Evolutionary conservation across 2,113 vertebrate genomes (phyloP).

Genomic region (Aleadryas rufinucha): DNA sequence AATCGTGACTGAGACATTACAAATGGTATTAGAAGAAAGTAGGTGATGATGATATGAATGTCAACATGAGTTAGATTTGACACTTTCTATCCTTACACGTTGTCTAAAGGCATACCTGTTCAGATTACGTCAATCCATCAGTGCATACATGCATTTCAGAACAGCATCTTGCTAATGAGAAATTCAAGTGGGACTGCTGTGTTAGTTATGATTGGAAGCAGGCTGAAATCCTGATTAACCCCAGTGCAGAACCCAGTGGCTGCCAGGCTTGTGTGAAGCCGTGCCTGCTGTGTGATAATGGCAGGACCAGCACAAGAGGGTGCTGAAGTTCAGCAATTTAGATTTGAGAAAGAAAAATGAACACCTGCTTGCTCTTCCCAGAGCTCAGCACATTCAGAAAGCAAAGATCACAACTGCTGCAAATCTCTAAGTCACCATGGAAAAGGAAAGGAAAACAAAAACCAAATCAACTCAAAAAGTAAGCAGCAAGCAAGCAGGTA

Average conservation of each 20-base stretch:
- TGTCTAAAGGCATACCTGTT: not conserved
- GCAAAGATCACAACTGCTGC: not conserved
- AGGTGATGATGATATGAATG: not conserved
- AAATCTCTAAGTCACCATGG: not conserved
- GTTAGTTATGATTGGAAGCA: not conserved
- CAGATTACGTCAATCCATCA: not conserved
- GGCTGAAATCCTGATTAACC: not conserved
- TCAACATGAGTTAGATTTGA: not conserved
- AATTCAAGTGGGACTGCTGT: not conserved
- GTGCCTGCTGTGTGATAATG: not conserved
- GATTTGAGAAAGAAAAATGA: not conserved
- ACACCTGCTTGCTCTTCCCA: not conserved
- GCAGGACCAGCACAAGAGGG: not conserved
- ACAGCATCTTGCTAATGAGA: not conserved
- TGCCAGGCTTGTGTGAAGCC: not conserved
- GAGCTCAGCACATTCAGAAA: not conserved
- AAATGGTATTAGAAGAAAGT: not conserved
- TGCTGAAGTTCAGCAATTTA: not conserved
- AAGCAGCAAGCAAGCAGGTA: not conserved
- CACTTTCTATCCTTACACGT: not conserved
- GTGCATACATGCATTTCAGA: not conserved
- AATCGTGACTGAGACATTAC: not conserved
- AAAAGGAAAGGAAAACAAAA: not conserved
- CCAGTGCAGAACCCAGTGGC: accelerated
- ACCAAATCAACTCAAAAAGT: accelerated